Base-by-base conservation (phyloP, 2,797 vertebrate species). In the Takifugu ocellatus region DNA sequence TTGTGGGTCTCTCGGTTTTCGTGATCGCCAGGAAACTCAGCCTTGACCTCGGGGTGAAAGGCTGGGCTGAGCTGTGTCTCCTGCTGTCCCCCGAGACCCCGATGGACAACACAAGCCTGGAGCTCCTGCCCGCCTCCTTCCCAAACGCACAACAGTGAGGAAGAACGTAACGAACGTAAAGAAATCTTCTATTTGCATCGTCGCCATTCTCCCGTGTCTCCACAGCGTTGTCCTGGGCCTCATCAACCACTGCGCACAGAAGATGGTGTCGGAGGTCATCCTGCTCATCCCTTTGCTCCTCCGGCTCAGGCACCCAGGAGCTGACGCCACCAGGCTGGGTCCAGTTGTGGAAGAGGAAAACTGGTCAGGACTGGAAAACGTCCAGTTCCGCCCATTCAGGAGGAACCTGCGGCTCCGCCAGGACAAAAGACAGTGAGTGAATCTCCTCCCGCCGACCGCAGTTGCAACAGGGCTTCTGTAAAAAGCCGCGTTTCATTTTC, bases 241-340 rank as follows among this genome's bases (percentile, higher is more conserved):
- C 63, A 83, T 90, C 6, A 88, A 82, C 72, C 0, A 0, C 8
- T 90, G 88, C 31, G 42, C 5, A 1, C n/a, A 3, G 12, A 0
- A 0, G 0, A 0, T 0, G n/a, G 57, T 91, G 60, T 42, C 75
- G 0, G 91, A 92, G 79, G 14, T 88, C 1, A 64, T 89, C 17
- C 74, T 90, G 50, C 87, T 92, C 9, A 46, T 90, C 25, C 90
- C 88, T 21, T 78, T 89, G 39, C 82, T 91, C 47, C 42, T 85
- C 62, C 63, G 15, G 7, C 59, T 90, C 63, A 61, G 66, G 31
- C 74, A 72, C 1, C 65, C 70, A 0, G 74, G 56, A 25, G 75
- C 60, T 2, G 59, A 59, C 0, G 62, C 83, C 1, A 5, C 2
- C 0, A 68, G 31, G 54, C 17, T 82, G 15, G 78, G 68, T 17